A percentile compares a stretch with the other conserved stretches of the same genome.
Evolutionary conservation across 2,888 invertebrate species (phyloP).

Genomic region (Epirrita christyi): DNA sequence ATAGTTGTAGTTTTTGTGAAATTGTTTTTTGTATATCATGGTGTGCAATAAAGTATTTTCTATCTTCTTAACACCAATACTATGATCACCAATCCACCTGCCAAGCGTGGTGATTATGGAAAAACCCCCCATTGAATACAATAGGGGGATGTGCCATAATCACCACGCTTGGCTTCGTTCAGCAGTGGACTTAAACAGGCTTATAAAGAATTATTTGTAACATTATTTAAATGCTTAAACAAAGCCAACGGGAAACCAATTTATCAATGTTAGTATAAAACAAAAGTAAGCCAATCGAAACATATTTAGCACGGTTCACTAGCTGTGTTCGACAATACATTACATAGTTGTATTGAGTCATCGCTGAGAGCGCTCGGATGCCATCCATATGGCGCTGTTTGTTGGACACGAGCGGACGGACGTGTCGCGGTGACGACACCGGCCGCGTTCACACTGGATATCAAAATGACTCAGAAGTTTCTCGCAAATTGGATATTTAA

Average conservation of each 20-base stretch:
- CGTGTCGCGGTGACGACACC: constrained; percentile 51
- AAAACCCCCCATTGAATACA: too few species aligned
- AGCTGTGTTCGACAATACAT: constrained; percentile 47
- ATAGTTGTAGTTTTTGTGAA: too few species aligned
- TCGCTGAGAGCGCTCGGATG: constrained; percentile 49
- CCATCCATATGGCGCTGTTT: constrained; percentile 76
- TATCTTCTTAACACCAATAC: too few species aligned
- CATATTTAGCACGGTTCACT: constrained; percentile 50
- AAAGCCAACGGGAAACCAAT: constrained; percentile 1
- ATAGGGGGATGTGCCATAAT: too few species aligned
- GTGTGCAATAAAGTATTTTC: too few species aligned
- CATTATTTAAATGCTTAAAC: not conserved
- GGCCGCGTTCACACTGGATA: constrained; percentile 34
- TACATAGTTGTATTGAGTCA: constrained; percentile 62
- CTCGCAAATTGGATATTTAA: too few species aligned
- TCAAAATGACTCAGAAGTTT: not conserved
- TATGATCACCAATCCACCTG: too few species aligned
- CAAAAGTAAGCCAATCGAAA: constrained; percentile 10
- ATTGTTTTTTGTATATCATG: too few species aligned
- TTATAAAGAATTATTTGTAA: too few species aligned
- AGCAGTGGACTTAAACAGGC: too few species aligned
- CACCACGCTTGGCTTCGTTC: too few species aligned
- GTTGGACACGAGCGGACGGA: constrained; percentile 62
- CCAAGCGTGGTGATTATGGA: too few species aligned
- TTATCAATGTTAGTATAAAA: constrained; percentile 2